Base-by-base conservation (phyloP, 2,797 vertebrate genomes). In the Corythornis leucogaster region DNA sequence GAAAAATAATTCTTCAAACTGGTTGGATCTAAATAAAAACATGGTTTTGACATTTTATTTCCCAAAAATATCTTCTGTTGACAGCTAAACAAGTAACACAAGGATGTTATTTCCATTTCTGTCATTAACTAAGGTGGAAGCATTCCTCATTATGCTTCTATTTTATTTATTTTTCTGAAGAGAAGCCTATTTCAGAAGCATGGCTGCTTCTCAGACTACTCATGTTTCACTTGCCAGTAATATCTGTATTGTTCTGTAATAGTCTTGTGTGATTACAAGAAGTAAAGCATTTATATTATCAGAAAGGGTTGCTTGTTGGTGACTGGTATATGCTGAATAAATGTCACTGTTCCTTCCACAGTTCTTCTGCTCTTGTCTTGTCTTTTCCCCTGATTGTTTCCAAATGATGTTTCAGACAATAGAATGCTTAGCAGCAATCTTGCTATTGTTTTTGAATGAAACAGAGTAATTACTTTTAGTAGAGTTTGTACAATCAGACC, bases 331-430 rank as follows among this genome's bases (percentile, higher is more conserved):
- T 42, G 22, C 20, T 73, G 80, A 87, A 75, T 55, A 89, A 94
- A 92, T 78, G 12, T n/a, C 16, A 40, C 26, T 81, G 30, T 77
- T 87, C 28, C 18, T 61, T 75, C 31, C 30, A 26, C 11, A 68
- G 0, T 59, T 94, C 82, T 89, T 54, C 75, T 89, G 5, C 20
- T 84, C 24, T 87, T 85, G 43, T 92, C 19, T 79, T 55, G 43
- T 80, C 14, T 78, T 85, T 88, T 87, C 20, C 30, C 45, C 71
- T 90, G 51, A 81, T 83, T 85, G 33, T 82, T 85, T 64, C 51
- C 17, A 58, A 87, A 68, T 55, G 25, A 30, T 77, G 6, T 73
- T 83, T 83, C 87, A 92, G 46, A 92, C 79, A 95, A 94, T 80
- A 69, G 73, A 71, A 80, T 42, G 30, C 59, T 93, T 75, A 85